These are phyloP conservation scores for Augiades crinisus DNA, from an alignment of 2,888 invertebrate species.

Conservation along the genomic window DNA sequence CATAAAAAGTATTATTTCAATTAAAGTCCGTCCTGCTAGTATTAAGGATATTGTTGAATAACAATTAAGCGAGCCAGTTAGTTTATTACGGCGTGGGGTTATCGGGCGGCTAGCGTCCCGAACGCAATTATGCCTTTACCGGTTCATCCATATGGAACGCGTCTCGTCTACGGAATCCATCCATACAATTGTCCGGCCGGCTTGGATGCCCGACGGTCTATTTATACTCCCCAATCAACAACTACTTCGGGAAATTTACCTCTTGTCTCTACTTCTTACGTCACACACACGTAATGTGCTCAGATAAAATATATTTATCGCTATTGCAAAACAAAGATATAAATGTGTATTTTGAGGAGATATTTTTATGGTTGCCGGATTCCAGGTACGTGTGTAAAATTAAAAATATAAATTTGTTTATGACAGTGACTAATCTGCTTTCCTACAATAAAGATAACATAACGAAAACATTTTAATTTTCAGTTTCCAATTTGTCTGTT, in stretches of 20 bases:
- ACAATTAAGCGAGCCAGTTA: not conserved
- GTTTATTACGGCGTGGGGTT: conserved; percentile 5
- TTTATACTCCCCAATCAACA: conserved; percentile 67
- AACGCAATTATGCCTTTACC: conserved; percentile 58
- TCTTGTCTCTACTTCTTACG: conserved; percentile 22
- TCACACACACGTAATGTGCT: not conserved
- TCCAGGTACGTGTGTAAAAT: no score
- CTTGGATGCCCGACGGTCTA: conserved; percentile 59
- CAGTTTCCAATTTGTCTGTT: not conserved
- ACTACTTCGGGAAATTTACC: conserved; percentile 53
- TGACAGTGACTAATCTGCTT: no score
- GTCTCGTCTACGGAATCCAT: conserved; percentile 74
- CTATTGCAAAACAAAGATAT: not conserved
- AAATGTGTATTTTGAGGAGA: not conserved
- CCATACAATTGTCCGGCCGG: conserved; percentile 67
- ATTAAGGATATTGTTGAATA: not conserved
- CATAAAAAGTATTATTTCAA: not conserved
- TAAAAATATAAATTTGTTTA: no score
- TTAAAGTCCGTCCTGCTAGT: not conserved
- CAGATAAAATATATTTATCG: not conserved
- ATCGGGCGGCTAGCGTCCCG: conserved; percentile 28
- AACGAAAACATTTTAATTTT: no score
- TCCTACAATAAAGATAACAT: no score
- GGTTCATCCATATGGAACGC: conserved; percentile 76
- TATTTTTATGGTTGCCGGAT: not conserved